Evolutionary conservation across 2,888 invertebrate species (phyloP), one percentile per base, ranked within the genome.

Genomic region (Lasioglossum marginatum): DNA sequence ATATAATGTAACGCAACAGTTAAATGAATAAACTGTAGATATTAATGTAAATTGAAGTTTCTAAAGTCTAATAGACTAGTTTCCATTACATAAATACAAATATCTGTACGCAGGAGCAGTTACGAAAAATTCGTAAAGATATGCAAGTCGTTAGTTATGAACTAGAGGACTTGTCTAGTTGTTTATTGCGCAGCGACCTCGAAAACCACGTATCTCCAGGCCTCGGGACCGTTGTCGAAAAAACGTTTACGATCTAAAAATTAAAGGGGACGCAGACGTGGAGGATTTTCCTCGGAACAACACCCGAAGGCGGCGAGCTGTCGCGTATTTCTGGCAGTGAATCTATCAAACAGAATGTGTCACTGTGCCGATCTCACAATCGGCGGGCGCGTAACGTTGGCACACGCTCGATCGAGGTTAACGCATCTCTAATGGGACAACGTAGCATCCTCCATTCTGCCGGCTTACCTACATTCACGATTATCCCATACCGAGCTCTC

Each of bases 391-490:
- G 68, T 86, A 75, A 83, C 73, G 81, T 63, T 71, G 85, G 77
- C 82, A 87, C 80, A 86, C 78, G 71, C 83, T 91, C 92, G 89
- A 94, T 94, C 92, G 94, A 94, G 94, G 94, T 94, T 94, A 94
- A 92, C 91, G 93, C 92, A 93, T 93, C 92, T 93, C 92, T 93
- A 92, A 93, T 93, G 92, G 90, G 91, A 90, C 92, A 70, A 79
- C 86, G 89, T 87, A 83, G 89, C 89, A 89, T 88, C 89, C 89
- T 88, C 84, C 88, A 87, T 81, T n/a, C 34, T 34, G 86, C 87
- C 91, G 89, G 89, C 82, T 94, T 93, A 92, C 94, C 94, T 93
- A 94, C 94, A 63, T 94, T 94, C 87, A 82, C 89, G 92, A 93
- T 94, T 89, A 94, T 94, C 92, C 92, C 93, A 93, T 92, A 91